Evolutionary conservation across 2,797 vertebrate genomes (phyloP), one percentile per base, ranked within the genome.

Genomic region (Xenentodon cancila): DNA sequence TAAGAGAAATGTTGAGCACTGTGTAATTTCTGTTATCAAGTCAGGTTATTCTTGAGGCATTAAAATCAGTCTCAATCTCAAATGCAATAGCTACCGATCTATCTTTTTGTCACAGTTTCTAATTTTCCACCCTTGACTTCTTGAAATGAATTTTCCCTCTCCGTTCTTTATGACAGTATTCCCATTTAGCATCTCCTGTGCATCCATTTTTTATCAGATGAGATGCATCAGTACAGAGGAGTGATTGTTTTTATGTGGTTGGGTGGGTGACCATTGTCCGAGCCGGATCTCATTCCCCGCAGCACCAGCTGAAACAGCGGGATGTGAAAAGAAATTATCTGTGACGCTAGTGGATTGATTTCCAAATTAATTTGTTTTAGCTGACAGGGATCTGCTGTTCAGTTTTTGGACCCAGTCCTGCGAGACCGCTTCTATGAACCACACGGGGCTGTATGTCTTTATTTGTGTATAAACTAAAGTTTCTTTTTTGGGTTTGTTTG

Each of bases 181-280:
- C 43, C 47, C 60, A 59, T 79, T 50, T 55, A 40, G 47, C 72
- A 55, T 49, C 43, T 56, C 30, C 9, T 44, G 50, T 46, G 43
- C 21, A 64, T 87, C 69, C 54, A 56, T 81, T 80, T 66, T n/a
- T 69, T 60, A 67, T 75, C 76, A 71, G 67, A 68, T 56, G 60
- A 71, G 65, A 76, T 70, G 70, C 70, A 61, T 48, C 69, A 65
- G 63, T 79, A 71, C 71, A 78, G 76, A 71, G 53, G 78, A 65
- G 72, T 67, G 80, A 87, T 84, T 86, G 78, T 74, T 86, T 80
- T 76, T 66, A 73, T 72, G 68, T 66, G 77, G 68, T 75, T 81
- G 76, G 75, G 76, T 80, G 79, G 84, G 75, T 55, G 49, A 45
- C 59, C 59, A 63, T 69, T 75, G 72, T 71, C 47, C 30, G 30